Conservation (phyloP, 2,797 vertebrate species). For the Trachurus trachurus region DNA sequence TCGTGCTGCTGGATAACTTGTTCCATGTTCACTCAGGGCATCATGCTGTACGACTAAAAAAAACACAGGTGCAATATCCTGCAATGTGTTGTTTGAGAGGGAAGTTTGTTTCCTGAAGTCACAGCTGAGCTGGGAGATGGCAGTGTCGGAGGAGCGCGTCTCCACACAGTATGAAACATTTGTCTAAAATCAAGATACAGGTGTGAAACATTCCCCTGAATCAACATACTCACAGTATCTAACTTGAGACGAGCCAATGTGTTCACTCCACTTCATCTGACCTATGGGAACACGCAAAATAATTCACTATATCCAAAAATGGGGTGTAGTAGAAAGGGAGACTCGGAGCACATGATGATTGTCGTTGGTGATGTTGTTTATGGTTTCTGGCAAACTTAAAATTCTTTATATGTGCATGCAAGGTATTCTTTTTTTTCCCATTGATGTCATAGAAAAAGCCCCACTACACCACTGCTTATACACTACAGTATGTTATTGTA, state of each 20-base stretch:
- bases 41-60: neutral
- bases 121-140: neutral
- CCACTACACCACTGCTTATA: no score
- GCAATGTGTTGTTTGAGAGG: neutral
- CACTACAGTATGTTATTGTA: no score
- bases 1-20: neutral
- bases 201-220: neutral
- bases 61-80: neutral
- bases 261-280: neutral
- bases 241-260: neutral
- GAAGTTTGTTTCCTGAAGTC: neutral
- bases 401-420: no score
- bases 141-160: neutral
- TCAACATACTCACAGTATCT: neutral
- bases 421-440: no score
- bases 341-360: no score
- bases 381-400: no score
- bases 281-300: neutral
- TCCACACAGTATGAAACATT: neutral
- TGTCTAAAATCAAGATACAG: neutral
- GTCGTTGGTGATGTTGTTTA: no score
- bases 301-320: neutral
- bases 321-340: no score
- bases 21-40: neutral
- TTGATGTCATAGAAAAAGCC: no score